Evolutionary conservation across 2,113 vertebrate species (phyloP).

Genomic region (Synodontis membranacea): DNA sequence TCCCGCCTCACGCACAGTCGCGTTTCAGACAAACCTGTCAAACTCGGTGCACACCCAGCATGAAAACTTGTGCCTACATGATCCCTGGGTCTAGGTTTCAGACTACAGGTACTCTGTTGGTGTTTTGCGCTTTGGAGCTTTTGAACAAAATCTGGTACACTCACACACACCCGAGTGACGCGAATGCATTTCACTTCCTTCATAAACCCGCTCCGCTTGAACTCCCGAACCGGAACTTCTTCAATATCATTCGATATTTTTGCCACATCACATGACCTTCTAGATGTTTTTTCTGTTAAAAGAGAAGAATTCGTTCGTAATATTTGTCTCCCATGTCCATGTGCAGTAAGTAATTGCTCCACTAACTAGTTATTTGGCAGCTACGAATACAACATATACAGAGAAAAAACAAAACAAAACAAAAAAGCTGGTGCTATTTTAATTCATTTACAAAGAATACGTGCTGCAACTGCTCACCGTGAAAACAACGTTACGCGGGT

Average conservation of each 20-base stretch:
- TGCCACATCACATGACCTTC: neutral
- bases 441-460: neutral
- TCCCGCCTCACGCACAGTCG: neutral
- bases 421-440: slow-evolving; percentile 5
- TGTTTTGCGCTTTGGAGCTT: neutral
- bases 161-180: neutral
- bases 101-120: neutral
- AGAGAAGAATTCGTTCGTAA: neutral
- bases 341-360: neutral
- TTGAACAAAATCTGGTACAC: neutral
- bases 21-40: slow-evolving; percentile 11
- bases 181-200: neutral
- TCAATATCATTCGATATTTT: neutral
- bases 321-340: neutral
- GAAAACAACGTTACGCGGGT: neutral
- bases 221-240: neutral
- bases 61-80: neutral
- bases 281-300: neutral
- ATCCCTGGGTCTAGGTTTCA: neutral
- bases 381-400: neutral
- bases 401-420: too few relatives aligned
- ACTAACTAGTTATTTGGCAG: slow-evolving; percentile 12
- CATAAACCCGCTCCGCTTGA: neutral
- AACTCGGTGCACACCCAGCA: neutral
- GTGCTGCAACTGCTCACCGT: neutral